phyloP scores from a whole-genome alignment of 2,888 invertebrate species.

The Andrena minutula region DNA sequence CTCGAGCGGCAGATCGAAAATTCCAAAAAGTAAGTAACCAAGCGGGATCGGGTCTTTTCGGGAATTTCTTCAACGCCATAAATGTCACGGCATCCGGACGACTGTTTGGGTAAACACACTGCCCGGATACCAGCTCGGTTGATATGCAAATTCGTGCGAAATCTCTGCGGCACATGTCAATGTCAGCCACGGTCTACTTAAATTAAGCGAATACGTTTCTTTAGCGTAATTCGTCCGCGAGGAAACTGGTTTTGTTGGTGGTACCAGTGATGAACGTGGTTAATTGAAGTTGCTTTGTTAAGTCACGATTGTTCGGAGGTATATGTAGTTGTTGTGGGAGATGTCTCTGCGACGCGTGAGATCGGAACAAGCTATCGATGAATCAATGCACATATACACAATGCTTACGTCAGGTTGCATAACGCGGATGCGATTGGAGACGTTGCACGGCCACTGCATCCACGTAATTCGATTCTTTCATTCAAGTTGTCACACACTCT shows the following conservation, averaged over 20 bases:
- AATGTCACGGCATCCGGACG: neutral
- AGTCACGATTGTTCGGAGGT: neutral
- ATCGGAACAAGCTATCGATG: neutral
- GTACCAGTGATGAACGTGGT: neutral
- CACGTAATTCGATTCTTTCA: neutral
- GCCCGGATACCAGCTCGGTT: neutral
- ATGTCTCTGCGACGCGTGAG: neutral
- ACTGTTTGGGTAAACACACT: neutral
- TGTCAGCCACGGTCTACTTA: neutral
- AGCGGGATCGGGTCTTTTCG: neutral
- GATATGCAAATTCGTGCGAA: neutral
- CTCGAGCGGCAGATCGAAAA: constrained; percentile 81
- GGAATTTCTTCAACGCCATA: too few species aligned
- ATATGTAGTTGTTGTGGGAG: neutral
- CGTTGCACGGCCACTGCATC: neutral
- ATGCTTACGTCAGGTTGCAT: neutral
- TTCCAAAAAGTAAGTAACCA: constrained; percentile 85
- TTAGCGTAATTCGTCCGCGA: neutral
- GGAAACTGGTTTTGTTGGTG: neutral
- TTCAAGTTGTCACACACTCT: neutral
- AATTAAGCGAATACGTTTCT: neutral
- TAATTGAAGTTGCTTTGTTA: neutral
- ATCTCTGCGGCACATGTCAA: neutral
- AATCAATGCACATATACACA: neutral
- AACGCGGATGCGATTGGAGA: neutral